Base-by-base conservation (phyloP, 2,113 vertebrate genomes). In the Sapajus apella region DNA sequence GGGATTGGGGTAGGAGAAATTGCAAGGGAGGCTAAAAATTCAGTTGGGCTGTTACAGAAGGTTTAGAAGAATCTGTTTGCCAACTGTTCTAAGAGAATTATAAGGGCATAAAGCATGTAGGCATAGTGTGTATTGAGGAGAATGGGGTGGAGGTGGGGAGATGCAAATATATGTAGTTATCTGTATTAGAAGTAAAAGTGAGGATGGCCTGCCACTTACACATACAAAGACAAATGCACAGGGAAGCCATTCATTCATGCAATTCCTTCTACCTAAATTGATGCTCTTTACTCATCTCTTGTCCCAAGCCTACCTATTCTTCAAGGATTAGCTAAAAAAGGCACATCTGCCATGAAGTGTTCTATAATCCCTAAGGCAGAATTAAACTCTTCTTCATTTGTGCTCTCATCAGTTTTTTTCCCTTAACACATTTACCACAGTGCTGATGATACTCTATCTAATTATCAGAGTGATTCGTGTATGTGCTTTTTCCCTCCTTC, bases 1-100 rank as follows among this genome's bases (percentile, higher is more conserved):
- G 40, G 4, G 18, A 43, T 82, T 40, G 37, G 72, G 72, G 76
- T 10, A 8, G 14, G 52, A 64, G 37, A 12, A 27, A 70, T 47
- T 81, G 14, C n/a, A 70, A 37, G 12, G n/a, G 30, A 96, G 23
- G 68, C n/a, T 86, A 89, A 77, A 83, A 91, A 70, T 35, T 73
- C 80, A 94, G 13, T 79, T 76, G 81, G 47, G 25, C 40, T 97
- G 4, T 91, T 94, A 79, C 8, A 88, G n/a, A 84, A 16, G 17
- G 89, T 85, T 94, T 83, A n/a, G 7, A 55, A 95, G 43, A 92
- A 95, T 96, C 43, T 92, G 43, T 90, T 94, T 56, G 8, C 85
- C 58, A 82, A 64, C 35, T 88, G 9, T 88, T 81, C 12, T 73
- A 79, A 85, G 64, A 95, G 27, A 95, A 87, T 70, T 68, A 61